Evolutionary conservation across 2,888 invertebrate genomes (phyloP), one percentile per base, ranked within the genome.

Genomic region (Lithophane ornitopus): DNA sequence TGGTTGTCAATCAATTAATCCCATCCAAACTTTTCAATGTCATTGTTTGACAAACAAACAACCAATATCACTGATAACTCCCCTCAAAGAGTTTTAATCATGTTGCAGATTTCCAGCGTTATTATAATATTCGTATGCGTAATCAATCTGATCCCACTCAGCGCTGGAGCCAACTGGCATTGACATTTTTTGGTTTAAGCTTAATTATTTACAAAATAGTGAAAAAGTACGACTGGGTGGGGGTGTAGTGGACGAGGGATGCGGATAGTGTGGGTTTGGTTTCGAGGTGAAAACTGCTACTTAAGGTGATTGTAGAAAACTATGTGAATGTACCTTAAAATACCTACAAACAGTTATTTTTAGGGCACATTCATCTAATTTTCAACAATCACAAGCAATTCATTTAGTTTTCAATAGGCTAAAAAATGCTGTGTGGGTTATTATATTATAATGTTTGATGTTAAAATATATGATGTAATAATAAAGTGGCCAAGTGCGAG

Each of bases 121-220:
- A 87, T 87, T 78, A 71, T 80, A 84, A 84, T 34, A 84, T 49
- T 69, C 59, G 62, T 58, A 54, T 87, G 86, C 75, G 82, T 90
- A 89, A 91, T 91, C 90, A 91, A 92, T 94, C 88, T 89, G 89
- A 85, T 89, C 77, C 86, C 87, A 84, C 84, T 90, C 89, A 83
- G 87, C 81, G 66, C 44, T 41, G 76, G 8, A 88, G 88, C 92
- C 92, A 93, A 92, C 88, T 96, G 96, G 89, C 85, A 91, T 89
- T 95, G 96, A 95, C 96, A 90, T 93, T 93, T 94, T 94, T 94
- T 93, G 95, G 96, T 95, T 95, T 92, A 91, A 93, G 94, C 94
- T 96, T 96, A 94, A 96, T 96, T 94, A 95, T 95, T 93, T 92
- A 94, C 93, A 94, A 94, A 94, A 94, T 92, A 90, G 90, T 91